Evolutionary conservation across 1,140 invertebrate species (phyloP), one percentile per base, ranked within the genome.

Genomic region (Glossosoma conforme): DNA sequence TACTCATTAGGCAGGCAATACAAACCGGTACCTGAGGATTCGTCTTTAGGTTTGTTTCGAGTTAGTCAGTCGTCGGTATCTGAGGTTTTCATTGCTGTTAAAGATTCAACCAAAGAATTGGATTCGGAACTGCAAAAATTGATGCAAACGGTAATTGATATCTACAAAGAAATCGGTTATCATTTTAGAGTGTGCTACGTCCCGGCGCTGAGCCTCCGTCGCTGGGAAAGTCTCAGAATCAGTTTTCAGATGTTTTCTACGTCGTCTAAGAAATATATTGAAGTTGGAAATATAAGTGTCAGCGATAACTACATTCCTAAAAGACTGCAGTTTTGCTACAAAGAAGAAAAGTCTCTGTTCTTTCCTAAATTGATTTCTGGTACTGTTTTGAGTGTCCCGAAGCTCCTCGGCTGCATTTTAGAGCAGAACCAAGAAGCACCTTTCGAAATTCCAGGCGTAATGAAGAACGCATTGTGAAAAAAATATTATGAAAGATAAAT

Each of bases 201-300:
- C 30, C 58, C 81, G 2, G 79, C 82, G 8, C 44, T 67, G 24
- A 65, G 79, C 45, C 63, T 87, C 3, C 54, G 67, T n/a, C 53
- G 61, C 37, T 79, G 73, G 62, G 85, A 87, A 62, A 78, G 76
- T 53, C 68, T 83, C 40, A 71, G 77, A 55, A 59, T 81, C 2
- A 76, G 75, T 14, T 74, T 86, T 58, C 77, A 87, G 71, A 76
- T 87, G 70, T 86, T 77, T 75, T 86, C 83, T 0, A 63, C 65
- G 13, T 73, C 72, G 60, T 62, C 67, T 15, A 59, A 78, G 35
- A 55, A 62, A 17, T 87, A 84, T 64, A 58, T 85, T 2, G 81
- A 84, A 71, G 74, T 86, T 47, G 84, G 80, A 3, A 69, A 81
- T 69, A 44, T 87, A 33, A 82, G 81, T 1, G 42, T 79, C 9